Evolutionary conservation across 2,113 vertebrate genomes (phyloP), one percentile per base, ranked within the genome.

Genomic region (Petrocephalus zakoni): DNA sequence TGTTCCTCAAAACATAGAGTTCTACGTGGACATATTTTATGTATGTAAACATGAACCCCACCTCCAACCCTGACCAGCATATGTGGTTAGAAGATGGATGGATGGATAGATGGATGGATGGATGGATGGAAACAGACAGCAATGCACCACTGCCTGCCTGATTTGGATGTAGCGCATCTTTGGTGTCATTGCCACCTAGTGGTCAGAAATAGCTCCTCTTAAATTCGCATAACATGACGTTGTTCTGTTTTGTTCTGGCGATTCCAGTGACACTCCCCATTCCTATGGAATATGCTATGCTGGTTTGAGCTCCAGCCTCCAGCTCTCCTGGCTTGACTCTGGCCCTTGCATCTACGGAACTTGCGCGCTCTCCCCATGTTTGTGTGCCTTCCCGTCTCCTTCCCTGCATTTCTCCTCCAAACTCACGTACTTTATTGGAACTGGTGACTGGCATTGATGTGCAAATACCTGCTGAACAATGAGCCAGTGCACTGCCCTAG

Each of bases 131-230:
- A 25, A n/a, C 4, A 29, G 10, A 68, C n/a, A 29, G 1, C 42
- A 55, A 55, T 55, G 29, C 21, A 56, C 29, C 51, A 1, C 34
- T 82, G 37, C n/a, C 34, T 46, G 1, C 8, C 4, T 56, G 52
- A 34, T 86, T 86, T 49, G 56, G 84, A 86, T 19, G 22, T 55
- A 56, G n/a, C 4, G 49, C 84, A 25, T 49, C 51, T 86, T 86
- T 86, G 84, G 52, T 86, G 52, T 34, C 52, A 55, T 55, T 86
- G 84, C 84, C 84, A 86, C 84, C 84, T 86, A 86, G 84, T 86
- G 84, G 84, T 34, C 25, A 86, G 15, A 83, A 55, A 86, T 55
- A 55, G 10, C 25, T 52, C 11, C 37, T 86, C 56, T 6, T 42
- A 42, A 37, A 37, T 86, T n/a, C 84, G 56, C 25, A 42, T 34